Base-by-base conservation (phyloP, 2,113 vertebrate species). In the Oophaga pumilio region DNA sequence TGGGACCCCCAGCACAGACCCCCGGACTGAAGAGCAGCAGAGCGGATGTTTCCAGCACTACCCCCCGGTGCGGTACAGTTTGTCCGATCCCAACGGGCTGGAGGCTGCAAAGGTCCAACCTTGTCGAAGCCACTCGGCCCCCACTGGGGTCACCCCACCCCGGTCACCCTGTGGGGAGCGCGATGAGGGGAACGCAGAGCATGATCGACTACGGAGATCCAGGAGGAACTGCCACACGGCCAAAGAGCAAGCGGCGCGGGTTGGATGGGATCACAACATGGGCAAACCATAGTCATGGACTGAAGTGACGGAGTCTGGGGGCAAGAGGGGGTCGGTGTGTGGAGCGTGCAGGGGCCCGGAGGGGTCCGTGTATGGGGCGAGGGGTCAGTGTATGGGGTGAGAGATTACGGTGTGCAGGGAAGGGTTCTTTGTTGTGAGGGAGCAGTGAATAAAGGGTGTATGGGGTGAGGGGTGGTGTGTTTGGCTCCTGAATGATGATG, bases 51-150 rank as follows among this genome's bases (percentile, higher is more conserved):
- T 93, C 96, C 85, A 94, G 96, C 95, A 96, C 89, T 98, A 98
- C 94, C 95, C 98, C 92, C 97, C 97, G 85, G 97, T 98, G 90
- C 97, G 97, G 94, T 99, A 97, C 89, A 97, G 97, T 82, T 95
- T 96, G 85, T 95, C 96, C 17, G 97, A 98, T 89, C 95, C 97
- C 11, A 97, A 98, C 71, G 94, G 96, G 71, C 93, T 97, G 84
- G 97, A 99, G 92, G 94, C 95, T 0, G 95, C 97, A 89, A 97
- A 97, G 82, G 93, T 96, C 88, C 96, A 97, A 92, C 97, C 97
- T 79, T 99, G 97, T 92, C 95, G 98, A 93, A 97, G 96, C 94
- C 97, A 97, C 90, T 95, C 96, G 0, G 97, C 97, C 90, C 97
- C 97, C 0, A 94, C 95, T 17, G 96, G 95, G 5, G 96, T 96